Evolutionary conservation across 2,113 vertebrate genomes (phyloP).

Genomic region (Burhinus bistriatus): DNA sequence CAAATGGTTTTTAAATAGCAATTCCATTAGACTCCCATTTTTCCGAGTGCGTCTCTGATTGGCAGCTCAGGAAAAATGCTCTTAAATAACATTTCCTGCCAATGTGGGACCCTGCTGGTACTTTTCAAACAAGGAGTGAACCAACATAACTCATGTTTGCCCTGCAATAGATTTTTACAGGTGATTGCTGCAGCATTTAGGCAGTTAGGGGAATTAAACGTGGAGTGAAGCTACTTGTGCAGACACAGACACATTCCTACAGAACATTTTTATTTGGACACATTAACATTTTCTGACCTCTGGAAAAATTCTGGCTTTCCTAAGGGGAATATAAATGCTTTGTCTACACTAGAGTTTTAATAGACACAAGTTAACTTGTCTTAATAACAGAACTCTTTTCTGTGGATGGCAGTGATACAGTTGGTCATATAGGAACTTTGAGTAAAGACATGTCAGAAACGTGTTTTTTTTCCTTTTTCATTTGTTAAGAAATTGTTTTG

Average conservation of each 20-base stretch:
- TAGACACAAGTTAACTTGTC: background rate
- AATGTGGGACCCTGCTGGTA: background rate
- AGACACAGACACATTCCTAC: background rate
- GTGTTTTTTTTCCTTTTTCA: background rate
- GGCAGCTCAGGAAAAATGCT: background rate
- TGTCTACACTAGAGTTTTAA: background rate
- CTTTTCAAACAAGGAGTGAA: background rate
- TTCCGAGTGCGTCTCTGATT: background rate
- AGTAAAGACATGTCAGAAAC: background rate
- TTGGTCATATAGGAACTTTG: background rate
- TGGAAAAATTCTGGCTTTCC: background rate
- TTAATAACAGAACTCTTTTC: background rate
- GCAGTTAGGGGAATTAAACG: background rate
- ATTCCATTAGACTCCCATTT: background rate
- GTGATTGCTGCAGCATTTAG: background rate
- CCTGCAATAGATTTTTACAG: background rate
- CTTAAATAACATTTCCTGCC: background rate
- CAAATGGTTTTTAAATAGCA: background rate
- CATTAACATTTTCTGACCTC: slow-evolving; percentile 3
- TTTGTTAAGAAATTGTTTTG: background rate
- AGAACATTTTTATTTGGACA: background rate
- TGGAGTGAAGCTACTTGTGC: rapidly evolving
- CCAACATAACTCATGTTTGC: background rate
- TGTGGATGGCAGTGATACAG: background rate
- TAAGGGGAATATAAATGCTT: background rate